phyloP scores from a whole-genome alignment of 2,888 invertebrate species.

The Pseudanteris insignis region DNA sequence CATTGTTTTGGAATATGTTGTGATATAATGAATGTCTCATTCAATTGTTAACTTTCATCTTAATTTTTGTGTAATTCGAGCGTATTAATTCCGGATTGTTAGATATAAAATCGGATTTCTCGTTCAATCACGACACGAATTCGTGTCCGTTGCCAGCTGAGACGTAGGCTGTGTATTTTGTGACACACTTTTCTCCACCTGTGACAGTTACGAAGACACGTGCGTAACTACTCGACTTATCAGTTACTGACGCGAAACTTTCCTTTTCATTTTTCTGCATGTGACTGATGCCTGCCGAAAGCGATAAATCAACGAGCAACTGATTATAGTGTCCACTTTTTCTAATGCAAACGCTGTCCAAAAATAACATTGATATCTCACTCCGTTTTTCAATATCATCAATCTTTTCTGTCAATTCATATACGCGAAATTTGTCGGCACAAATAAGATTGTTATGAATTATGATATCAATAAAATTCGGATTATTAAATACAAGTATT shows the following conservation, averaged over 20 bases:
- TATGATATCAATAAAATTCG: no score
- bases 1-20: conserved; percentile 14
- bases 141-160: conserved; percentile 15
- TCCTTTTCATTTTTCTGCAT: conserved; percentile 34
- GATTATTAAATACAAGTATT: no score
- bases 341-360: no score
- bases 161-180: neutral
- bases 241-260: conserved; percentile 32
- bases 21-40: conserved; percentile 34
- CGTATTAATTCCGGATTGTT: conserved; percentile 34
- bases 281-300: conserved; percentile 21
- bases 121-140: conserved; percentile 38
- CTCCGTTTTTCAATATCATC: no score
- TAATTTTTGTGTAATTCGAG: conserved; percentile 36
- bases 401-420: no score
- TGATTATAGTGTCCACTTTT: no score
- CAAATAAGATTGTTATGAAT: no score
- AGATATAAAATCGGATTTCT: conserved; percentile 41
- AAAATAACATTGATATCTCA: no score
- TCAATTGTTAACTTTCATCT: conserved; percentile 40
- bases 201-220: conserved; percentile 35
- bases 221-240: conserved; percentile 31
- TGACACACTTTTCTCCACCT: conserved; percentile 34
- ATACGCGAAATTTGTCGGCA: no score
- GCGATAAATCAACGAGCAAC: conserved; percentile 21